Evolutionary conservation across 2,113 vertebrate species (phyloP), one percentile per base, ranked within the genome.

Genomic region (Bubalus kerabau): DNA sequence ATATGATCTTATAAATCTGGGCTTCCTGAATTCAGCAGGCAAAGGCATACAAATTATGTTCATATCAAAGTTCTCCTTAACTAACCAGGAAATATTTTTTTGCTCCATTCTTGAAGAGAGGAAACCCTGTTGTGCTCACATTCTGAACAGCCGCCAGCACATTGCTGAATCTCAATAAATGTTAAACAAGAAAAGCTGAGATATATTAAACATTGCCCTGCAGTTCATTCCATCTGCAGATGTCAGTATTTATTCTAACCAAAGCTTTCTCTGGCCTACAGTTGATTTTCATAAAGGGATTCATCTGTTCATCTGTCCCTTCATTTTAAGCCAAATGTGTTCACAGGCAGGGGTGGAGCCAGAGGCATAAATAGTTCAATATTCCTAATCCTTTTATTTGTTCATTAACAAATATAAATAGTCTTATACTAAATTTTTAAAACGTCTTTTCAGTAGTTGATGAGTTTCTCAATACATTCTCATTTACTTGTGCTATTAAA

Each of bases 171-270:
- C 28, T 92, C 87, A 96, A 83, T 78, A 89, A 86, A 96, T 95
- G 26, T 91, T 96, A 95, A 97, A 76, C 54, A 90, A 93, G 23
- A 88, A 95, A 87, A 94, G 23, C 24, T 64, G 71, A 87, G 36
- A 80, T 87, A 17, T 90, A 95, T 80, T 97, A 95, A 96, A 95
- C 28, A 81, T 62, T 94, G 26, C 26, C 14, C 46, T 91, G 30
- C 1, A 96, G 46, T 96, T 96, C 36, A 74, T 84, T 97, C n/a
- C 54, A 57, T 97, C 46, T 93, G 50, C 87, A 98, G 62, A 96
- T 87, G 50, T 85, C 52, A 83, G 26, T 89, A 91, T 97, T 91
- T 95, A 93, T 94, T 97, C 7, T 93, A 90, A 87, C 28, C 36
- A 86, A 87, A 88, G 32, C 30, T 92, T 87, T 85, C 28, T 92